Base-by-base conservation (phyloP, 2,888 invertebrate genomes). In the Noctua janthina region DNA sequence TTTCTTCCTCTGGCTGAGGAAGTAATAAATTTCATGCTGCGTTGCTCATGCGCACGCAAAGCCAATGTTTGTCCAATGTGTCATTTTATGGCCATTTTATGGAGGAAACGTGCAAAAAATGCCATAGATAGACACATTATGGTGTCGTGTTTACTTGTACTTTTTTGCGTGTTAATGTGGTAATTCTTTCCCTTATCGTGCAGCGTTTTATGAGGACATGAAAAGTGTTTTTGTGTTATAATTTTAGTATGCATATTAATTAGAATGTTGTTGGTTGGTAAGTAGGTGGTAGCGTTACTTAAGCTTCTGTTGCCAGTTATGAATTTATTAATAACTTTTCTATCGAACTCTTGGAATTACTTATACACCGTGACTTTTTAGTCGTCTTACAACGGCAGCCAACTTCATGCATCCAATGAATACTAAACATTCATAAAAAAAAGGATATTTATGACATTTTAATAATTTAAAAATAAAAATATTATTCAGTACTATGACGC, bases 31-130 rank as follows among this genome's bases (percentile, higher is more conserved):
- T 87, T 85, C 85, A 83, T 70, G 78, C 85, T 71, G 75, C 67
- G 78, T 8, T 84, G 83, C 82, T 79, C 83, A 35, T 66, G 83
- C 88, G 84, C 88, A 84, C 81, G 75, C 82, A 76, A 69, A 76
- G 62, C 56, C 79, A 82, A 82, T 87, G 83, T 87, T 79, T 82
- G 78, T 80, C 76, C 82, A 88, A 81, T 79, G 81, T 89, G 89
- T 83, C 89, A 84, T 80, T 85, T 86, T 82, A 86, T 87, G 84
- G 77, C 54, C 70, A 86, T 89, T 90, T 90, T 90, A 90, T 90
- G 72, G 86, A 82, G 90, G 91, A 90, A 86, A 86, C 84, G 87
- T 83, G 84, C 83, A 89, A 90, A 90, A 89, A 88, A 83, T 81
- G 72, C 76, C 77, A 78, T 80, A 89, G 82, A 90, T 88, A 85